Percentiles rank a stretch among this genome's conserved stretches.
Conservation (phyloP, 2,888 invertebrate species). For the Vesta saturnalis region DNA sequence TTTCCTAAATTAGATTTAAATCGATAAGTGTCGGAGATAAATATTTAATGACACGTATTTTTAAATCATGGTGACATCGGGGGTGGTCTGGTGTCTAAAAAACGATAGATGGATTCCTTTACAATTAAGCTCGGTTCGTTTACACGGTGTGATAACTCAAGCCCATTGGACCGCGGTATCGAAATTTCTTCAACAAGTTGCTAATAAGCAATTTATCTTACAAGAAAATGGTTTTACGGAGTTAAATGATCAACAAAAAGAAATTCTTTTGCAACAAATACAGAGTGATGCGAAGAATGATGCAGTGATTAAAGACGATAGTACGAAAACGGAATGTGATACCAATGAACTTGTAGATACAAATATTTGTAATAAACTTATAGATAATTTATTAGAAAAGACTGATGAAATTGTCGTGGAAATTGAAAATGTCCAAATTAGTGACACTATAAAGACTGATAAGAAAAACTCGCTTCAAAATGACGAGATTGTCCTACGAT, state of each 20-base stretch:
- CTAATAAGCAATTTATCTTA: constrained; percentile 71
- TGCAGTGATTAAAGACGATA: constrained; percentile 4
- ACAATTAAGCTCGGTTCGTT: constrained; percentile 72
- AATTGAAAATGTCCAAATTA: constrained; percentile 37
- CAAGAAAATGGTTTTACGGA: constrained; percentile 62
- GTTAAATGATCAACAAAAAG: constrained; percentile 59
- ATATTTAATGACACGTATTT: constrained; percentile 13
- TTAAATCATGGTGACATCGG: constrained; percentile 68
- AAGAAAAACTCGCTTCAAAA: constrained; percentile 54
- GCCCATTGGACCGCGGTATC: constrained; percentile 74
- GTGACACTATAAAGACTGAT: constrained; percentile 51
- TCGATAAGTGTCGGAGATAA: background rate
- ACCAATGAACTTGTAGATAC: constrained; percentile 40
- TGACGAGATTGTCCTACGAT: constrained; percentile 60
- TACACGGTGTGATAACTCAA: constrained; percentile 72
- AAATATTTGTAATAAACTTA: constrained; percentile 58
- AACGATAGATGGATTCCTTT: constrained; percentile 75
- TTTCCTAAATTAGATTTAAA: constrained; percentile 2
- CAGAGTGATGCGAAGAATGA: constrained; percentile 20
- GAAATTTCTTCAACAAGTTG: constrained; percentile 72
- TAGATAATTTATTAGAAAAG: constrained; percentile 59
- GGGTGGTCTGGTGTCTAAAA: constrained; percentile 74
- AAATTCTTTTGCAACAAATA: constrained; percentile 52
- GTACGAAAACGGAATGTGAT: constrained; percentile 2
- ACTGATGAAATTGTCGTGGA: constrained; percentile 36